Base-by-base conservation (phyloP, 2,113 vertebrate genomes). In the Zosterops lateralis region DNA sequence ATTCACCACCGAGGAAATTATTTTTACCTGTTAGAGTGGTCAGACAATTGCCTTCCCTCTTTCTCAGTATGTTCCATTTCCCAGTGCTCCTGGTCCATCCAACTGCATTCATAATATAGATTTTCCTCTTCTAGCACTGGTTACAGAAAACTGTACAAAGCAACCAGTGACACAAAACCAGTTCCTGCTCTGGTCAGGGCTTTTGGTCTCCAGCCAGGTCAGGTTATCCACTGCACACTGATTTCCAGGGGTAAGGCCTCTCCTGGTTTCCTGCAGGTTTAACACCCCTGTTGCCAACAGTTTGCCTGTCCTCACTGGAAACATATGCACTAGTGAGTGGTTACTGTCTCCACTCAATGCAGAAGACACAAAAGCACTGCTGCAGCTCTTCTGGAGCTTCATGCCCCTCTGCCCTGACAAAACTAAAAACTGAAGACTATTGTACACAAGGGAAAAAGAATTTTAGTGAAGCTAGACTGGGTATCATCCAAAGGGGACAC, bases 261-360 rank as follows among this genome's bases (percentile, higher is more conserved):
- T 70, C 64, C 61, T 32, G 19, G 20, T 81, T 53, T 67, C 80
- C 64, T 18, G 32, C 0, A 21, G 17, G 28, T 31, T 57, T 10
- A 17, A 36, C 20, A 48, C 9, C 60, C 8, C n/a, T n/a, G 34
- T 2, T 75, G 84, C 56, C 45, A 57, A 76, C 17, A 32, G 38
- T 16, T 70, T 48, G 28, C 68, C 12, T 74, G 42, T 54, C 44
- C 65, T 84, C 40, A 20, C 19, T 60, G 57, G 51, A 54, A 80
- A 60, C 14, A 16, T 9, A 6, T 0, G 1, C 20, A 3, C 32
- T 47, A 10, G 12, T 5, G 31, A 44, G 61, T 10, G 25, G 53
- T 2, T 53, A 14, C 25, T 32, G 31, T 15, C 57, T 48, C 45
- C 15, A 21, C 12, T 8, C 67, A 72, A 45, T 0, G 26, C 48